Percentiles rank a stretch among this genome's conserved stretches.
phyloP scores from a whole-genome alignment of 2,797 vertebrate genomes.

The Sebastes oblongus region DNA sequence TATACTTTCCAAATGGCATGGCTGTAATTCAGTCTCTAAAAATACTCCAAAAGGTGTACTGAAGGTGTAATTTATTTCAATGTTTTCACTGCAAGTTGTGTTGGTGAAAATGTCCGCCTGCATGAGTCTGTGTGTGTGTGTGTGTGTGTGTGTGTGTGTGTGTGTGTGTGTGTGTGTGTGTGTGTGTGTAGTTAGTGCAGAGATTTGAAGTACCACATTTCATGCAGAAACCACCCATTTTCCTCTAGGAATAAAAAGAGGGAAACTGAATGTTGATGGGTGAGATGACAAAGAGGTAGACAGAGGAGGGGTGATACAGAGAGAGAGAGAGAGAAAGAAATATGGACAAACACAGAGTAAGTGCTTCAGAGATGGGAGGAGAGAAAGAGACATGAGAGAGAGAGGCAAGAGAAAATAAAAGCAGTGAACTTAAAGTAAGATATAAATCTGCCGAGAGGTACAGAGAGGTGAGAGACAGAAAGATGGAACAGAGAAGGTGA shows the following conservation, averaged over 20 bases:
- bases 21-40: not conserved
- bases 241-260: constrained; percentile 3
- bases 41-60: not conserved
- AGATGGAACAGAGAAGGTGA: not conserved
- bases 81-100: not conserved
- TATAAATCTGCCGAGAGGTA: not conserved
- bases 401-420: constrained; percentile 2
- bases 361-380: not conserved
- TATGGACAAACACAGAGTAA: not conserved
- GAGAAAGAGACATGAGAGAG: not conserved
- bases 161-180: not conserved
- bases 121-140: not conserved
- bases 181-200: not conserved
- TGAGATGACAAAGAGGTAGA: constrained; percentile 17
- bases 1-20: not conserved
- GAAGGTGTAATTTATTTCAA: not conserved
- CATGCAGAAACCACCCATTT: constrained; percentile 7
- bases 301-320: not conserved
- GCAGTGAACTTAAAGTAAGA: not conserved
- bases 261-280: constrained; percentile 16
- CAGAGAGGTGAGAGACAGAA: not conserved
- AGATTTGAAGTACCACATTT: constrained; percentile 1
- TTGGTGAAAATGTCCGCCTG: not conserved
- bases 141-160: not conserved
- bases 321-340: not conserved